Evolutionary conservation across 2,113 vertebrate genomes (phyloP).

Genomic region (Cavia porcellus): DNA sequence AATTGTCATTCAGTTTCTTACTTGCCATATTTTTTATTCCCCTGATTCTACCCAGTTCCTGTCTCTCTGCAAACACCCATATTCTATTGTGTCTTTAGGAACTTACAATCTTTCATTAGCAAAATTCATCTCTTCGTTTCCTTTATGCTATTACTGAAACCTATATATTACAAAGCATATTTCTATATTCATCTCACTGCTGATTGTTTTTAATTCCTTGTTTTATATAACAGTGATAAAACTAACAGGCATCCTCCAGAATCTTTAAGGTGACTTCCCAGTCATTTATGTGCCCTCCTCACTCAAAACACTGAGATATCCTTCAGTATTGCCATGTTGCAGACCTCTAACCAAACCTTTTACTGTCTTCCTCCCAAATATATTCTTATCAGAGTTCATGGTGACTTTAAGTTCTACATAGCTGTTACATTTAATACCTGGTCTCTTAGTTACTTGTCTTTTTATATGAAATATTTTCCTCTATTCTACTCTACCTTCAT

Average conservation of each 20-base stretch:
- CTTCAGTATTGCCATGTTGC: neutral
- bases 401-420: neutral
- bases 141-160: conserved; percentile 16
- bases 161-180: neutral
- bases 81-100: neutral
- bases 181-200: conserved; percentile 29
- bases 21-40: neutral
- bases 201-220: conserved; percentile 45
- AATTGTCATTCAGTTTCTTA: neutral
- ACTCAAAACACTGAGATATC: neutral
- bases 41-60: neutral
- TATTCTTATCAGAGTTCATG: neutral
- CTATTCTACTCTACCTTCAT: neutral
- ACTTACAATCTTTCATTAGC: neutral
- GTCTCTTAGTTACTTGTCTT: neutral
- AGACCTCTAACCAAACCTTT: neutral
- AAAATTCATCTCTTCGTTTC: conserved; percentile 34
- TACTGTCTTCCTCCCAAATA: conserved; percentile 6
- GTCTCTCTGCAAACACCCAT: neutral
- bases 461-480: neutral
- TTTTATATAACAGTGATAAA: neutral
- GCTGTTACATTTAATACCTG: neutral
- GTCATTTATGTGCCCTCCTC: neutral
- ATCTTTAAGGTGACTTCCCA: neutral
- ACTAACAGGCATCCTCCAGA: neutral